phyloP scores from a whole-genome alignment of 2,113 vertebrate species.

The Malurus melanocephalus region DNA sequence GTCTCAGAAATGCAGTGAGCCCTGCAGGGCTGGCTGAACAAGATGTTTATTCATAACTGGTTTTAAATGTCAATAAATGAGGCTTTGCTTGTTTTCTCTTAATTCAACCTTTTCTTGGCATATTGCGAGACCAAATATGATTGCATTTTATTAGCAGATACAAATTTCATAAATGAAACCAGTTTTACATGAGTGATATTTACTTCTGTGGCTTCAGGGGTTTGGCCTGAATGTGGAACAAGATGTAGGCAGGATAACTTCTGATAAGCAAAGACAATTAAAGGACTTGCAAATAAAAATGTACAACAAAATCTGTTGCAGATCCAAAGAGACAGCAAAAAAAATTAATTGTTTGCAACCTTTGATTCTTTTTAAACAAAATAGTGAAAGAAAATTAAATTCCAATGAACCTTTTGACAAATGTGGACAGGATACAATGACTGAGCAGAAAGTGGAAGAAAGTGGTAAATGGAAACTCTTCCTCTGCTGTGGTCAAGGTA shows the following conservation, averaged over 20 bases:
- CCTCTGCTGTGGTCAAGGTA: not conserved
- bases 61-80: not conserved
- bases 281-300: not conserved
- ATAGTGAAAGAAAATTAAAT: not conserved
- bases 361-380: not conserved
- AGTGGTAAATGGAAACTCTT: not conserved
- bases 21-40: not conserved
- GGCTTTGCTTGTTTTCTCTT: not conserved
- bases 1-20: not conserved
- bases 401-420: not conserved
- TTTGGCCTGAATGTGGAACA: not conserved
- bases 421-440: not conserved
- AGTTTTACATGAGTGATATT: not conserved
- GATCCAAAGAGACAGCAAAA: not conserved
- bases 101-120: not conserved
- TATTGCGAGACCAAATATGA: not conserved
- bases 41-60: not conserved
- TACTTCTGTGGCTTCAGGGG: not conserved
- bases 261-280: not conserved
- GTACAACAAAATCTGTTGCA: not conserved
- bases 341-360: accelerated
- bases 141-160: not conserved
- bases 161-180: not conserved
- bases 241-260: not conserved
- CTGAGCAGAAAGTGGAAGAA: not conserved